Base-by-base conservation (phyloP, 2,888 invertebrate species). In the Melolontha melolontha region DNA sequence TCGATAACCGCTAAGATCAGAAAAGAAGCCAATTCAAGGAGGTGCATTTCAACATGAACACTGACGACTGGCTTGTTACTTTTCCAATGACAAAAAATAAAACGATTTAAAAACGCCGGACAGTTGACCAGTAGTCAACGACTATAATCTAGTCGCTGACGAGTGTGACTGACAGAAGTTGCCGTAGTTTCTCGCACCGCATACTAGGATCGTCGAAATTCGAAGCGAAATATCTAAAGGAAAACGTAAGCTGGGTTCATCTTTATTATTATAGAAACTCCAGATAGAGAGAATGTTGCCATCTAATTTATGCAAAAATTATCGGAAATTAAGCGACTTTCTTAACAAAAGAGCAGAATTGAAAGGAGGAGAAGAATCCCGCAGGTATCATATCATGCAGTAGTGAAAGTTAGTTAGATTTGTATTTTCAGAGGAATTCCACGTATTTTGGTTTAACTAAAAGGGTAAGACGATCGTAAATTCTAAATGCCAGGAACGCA, bases 381-480 rank as follows among this genome's bases (percentile, higher is more conserved):
- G 41, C 59, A 69, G 66, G 40, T 71, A 41, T 12, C 16, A n/a
- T n/a, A n/a, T n/a, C 10, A 55, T 10, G 2, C 27, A 27, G 40
- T 40, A 41, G 40, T 16, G 49, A 39, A 64, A 44, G 41, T 11
- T n/a, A 57, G 54, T n/a, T n/a, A n/a, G n/a, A n/a, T n/a, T n/a
- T n/a, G 42, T 62, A 69, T 71, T 62, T 12, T 42, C 64, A 50
- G 68, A 74, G 75, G 78, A 79, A 80, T 80, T 77, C 71, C 71
- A 75, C 73, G 72, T 70, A 78, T 77, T 72, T 75, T 70, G 62
- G 52, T 74, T 71, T 64, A 71, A 79, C 78, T 78, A 82, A 83
- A 82, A 82, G 81, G 82, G 82, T 82, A 82, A 82, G 81, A 80
- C 78, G 76, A 79, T 70, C 66, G 75, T 78, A 81, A 83, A 83